Conservation (phyloP, 2,113 vertebrate genomes). For the Spizaetus ornatus region DNA sequence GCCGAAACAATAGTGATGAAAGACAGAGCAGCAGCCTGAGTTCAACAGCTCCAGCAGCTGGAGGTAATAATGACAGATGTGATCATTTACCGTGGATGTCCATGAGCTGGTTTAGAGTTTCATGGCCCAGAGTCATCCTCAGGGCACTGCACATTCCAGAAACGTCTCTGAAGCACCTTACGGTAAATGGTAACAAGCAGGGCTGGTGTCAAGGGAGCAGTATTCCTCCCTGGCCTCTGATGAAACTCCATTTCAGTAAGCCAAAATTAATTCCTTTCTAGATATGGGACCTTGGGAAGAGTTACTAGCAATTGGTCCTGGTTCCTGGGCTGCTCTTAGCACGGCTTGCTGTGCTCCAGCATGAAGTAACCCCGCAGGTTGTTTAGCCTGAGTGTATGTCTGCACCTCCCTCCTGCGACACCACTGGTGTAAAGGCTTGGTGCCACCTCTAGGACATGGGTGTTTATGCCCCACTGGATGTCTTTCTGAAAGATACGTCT, state of each 20-base stretch:
- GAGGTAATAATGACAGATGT: not conserved
- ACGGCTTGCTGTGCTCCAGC: not conserved
- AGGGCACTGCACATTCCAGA: constrained; percentile 17
- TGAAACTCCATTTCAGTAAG: not conserved
- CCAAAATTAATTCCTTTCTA: not conserved
- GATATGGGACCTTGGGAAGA: not conserved
- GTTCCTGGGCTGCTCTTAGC: not conserved
- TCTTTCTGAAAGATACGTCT: not conserved
- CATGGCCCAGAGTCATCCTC: not conserved
- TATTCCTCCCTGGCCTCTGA: not conserved
- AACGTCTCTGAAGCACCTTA: not conserved
- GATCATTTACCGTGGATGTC: not conserved
- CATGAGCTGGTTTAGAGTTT: constrained; percentile 12
- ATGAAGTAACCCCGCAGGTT: not conserved
- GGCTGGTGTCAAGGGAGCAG: not conserved
- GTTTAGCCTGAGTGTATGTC: not conserved
- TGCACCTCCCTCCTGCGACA: not conserved
- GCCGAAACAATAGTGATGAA: not conserved
- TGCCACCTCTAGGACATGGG: not conserved
- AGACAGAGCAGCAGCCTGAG: not conserved
- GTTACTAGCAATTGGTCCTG: not conserved
- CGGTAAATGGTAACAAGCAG: not conserved
- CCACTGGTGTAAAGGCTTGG: not conserved
- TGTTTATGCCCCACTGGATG: not conserved
- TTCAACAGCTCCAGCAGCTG: not conserved